These are phyloP conservation scores for Shargacucullia verbasci DNA, from an alignment of 2,888 invertebrate species.

Conservation along the genomic window DNA sequence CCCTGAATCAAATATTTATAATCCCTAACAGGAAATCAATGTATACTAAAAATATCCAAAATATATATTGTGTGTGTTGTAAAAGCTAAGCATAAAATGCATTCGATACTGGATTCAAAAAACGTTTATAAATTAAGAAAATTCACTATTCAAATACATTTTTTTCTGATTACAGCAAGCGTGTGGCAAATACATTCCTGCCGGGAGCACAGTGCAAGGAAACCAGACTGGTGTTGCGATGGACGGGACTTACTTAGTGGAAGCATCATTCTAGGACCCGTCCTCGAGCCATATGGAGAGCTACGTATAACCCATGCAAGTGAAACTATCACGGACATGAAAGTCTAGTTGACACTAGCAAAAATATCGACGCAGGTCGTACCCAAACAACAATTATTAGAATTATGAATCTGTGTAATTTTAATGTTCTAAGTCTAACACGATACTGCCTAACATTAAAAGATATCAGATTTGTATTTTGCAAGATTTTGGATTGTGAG, in stretches of 20 bases:
- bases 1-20: no score
- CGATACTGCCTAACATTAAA: constrained; percentile 82
- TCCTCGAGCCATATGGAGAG: constrained; percentile 80
- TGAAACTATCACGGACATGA: constrained; percentile 56
- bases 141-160: constrained; percentile 31
- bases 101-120: not conserved
- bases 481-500: constrained; percentile 60
- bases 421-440: constrained; percentile 81
- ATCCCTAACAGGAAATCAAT: no score
- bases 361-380: constrained; percentile 43
- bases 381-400: constrained; percentile 80
- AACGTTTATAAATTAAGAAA: not conserved
- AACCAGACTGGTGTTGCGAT: constrained; percentile 94
- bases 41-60: no score
- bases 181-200: constrained; percentile 96
- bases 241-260: constrained; percentile 95
- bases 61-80: not conserved
- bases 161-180: constrained; percentile 90
- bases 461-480: constrained; percentile 76
- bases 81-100: not conserved
- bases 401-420: constrained; percentile 72
- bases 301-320: constrained; percentile 72
- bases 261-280: constrained; percentile 93
- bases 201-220: constrained; percentile 93
- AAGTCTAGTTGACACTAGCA: constrained; percentile 51